Base-by-base conservation (phyloP, 2,113 vertebrate species). In the Embiotoca jacksoni region DNA sequence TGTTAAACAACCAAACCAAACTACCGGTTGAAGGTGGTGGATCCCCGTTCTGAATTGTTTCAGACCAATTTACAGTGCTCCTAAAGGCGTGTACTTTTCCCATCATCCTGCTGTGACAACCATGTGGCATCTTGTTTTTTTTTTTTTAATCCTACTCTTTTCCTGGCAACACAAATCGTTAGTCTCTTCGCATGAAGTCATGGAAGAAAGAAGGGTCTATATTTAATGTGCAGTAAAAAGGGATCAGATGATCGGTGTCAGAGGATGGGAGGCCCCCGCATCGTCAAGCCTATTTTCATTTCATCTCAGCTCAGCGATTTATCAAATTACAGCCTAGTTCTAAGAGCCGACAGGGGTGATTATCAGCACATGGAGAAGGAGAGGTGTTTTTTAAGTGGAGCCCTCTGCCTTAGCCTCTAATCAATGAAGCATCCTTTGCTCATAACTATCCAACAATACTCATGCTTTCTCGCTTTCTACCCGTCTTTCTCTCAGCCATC, bases 281-380 rank as follows among this genome's bases (percentile, higher is more conserved):
- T 72, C 86, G 88, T 88, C 86, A 82, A 79, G 66, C 75, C 81
- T 82, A 80, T 84, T 87, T 80, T 80, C 88, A 87, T 83, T 86
- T 91, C 60, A 91, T 87, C 74, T 87, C 67, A 87, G 77, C 52
- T 66, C 54, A 69, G 75, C 66, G 61, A 92, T 88, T 91, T 86
- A 88, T 92, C 88, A 92, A 89, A 88, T 90, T 88, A 92, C 78
- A 85, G 84, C 59, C 72, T 81, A 79, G 73, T 88, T 85, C 75
- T 68, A 47, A 70, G 58, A 74, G 82, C 74, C 88, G 88, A 87
- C 87, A 86, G 61, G 50, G 41, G 54, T 82, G 75, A 90, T 90
- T 85, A 90, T 63, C 46, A n/a, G 31, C 52, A 69, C 71, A 82
- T 36, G 37, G 56, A 83, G 61, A 83, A 70, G 31, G 23, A 83